Evolutionary conservation across 2,888 invertebrate genomes (phyloP).

Genomic region (Nomada goodeniana): DNA sequence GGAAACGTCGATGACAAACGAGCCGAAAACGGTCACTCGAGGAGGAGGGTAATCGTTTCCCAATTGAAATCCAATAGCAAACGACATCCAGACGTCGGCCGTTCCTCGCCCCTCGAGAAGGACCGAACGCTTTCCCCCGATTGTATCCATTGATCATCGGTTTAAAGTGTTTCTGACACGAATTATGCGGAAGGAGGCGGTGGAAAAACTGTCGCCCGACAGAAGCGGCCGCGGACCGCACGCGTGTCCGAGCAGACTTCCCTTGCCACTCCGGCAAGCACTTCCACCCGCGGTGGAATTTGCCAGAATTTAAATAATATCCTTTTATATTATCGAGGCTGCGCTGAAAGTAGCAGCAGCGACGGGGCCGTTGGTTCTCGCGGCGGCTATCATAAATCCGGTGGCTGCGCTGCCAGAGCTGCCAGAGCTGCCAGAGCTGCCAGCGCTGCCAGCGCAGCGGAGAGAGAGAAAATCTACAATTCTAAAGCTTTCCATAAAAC

Average conservation of each 20-base stretch:
- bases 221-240: constrained; percentile 3
- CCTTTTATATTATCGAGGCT: constrained; percentile 67
- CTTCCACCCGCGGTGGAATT: constrained; percentile 22
- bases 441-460: constrained; percentile 41
- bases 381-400: constrained; percentile 70
- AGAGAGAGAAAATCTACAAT: constrained; percentile 82
- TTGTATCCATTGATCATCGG: constrained; percentile 76
- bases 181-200: constrained; percentile 65
- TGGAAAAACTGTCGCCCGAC: constrained; percentile 31
- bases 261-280: background rate
- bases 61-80: constrained; percentile 83
- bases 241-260: background rate
- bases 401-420: constrained; percentile 26
- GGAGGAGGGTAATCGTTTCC: constrained; percentile 83
- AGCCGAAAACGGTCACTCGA: constrained; percentile 74
- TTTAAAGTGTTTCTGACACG: constrained; percentile 80
- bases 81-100: constrained; percentile 35
- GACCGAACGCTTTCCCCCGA: background rate
- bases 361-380: constrained; percentile 56
- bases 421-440: background rate
- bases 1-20: constrained; percentile 58
- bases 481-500: constrained; percentile 84
- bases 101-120: constrained; percentile 39
- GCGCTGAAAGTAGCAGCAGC: constrained; percentile 62
- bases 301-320: constrained; percentile 79